These are phyloP conservation scores for Kudoa iwatai DNA, from an alignment of 30 jellyfish, hydroid and myxozoan species.

Conservation along the genomic window DNA sequence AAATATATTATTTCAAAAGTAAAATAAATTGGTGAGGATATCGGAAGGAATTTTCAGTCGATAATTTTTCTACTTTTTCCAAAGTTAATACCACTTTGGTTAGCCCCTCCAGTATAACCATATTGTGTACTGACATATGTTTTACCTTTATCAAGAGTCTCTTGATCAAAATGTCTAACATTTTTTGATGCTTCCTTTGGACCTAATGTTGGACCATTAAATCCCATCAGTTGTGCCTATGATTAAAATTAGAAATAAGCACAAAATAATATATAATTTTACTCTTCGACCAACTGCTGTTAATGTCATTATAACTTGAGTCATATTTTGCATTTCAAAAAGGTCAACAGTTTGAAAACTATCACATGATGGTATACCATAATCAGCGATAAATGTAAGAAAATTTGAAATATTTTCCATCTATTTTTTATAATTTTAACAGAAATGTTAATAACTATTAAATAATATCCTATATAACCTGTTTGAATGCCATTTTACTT, in stretches of 20 bases:
- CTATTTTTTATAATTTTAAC: too few species aligned
- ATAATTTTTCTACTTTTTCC: conserved; percentile 39
- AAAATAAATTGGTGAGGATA: too few species aligned
- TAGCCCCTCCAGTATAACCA: conserved; percentile 55
- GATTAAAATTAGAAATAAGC: too few species aligned
- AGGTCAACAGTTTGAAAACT: conserved; percentile 63
- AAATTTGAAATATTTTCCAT: conserved; percentile 67
- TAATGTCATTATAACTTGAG: conserved; percentile 24
- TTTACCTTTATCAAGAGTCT: conserved; percentile 26
- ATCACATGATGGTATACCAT: conserved; percentile 15
- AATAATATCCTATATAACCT: too few species aligned
- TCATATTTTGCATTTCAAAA: conserved; percentile 25
- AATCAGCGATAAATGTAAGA: conserved; percentile 9
- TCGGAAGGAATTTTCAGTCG: conserved; percentile 8
- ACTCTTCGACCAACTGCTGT: conserved; percentile 34
- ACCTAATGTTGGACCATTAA: conserved; percentile 33
- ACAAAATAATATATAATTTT: too few species aligned
- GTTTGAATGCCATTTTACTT: conserved; percentile 32
- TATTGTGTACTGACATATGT: conserved; percentile 34
- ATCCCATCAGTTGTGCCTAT: conserved; percentile 22
- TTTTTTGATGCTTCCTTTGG: conserved; percentile 34
- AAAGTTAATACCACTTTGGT: conserved; percentile 23
- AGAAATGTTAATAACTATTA: too few species aligned
- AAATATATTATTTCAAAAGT: too few species aligned
- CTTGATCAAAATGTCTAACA: conserved; percentile 22